Conservation (phyloP, 2,797 vertebrate genomes). For the Tympanoctomys barrerae region DNA sequence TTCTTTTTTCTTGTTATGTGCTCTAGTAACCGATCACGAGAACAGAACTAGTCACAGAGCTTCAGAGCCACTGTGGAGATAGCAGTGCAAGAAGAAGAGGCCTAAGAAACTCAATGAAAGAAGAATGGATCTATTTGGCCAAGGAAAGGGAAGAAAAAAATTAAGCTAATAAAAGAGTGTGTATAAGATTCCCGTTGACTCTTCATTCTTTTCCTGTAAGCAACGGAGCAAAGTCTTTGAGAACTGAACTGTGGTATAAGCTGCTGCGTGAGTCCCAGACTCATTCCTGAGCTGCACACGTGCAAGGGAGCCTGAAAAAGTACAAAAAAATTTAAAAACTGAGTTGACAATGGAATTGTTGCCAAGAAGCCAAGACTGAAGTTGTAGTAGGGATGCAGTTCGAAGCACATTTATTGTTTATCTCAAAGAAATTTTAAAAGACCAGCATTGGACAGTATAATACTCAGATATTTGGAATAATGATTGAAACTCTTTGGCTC, state of each 20-base stretch:
- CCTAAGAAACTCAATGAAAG: background rate
- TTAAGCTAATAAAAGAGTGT: background rate
- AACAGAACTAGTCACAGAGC: fast-evolving
- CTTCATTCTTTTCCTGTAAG: background rate
- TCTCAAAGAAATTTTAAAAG: background rate
- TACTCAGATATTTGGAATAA: background rate
- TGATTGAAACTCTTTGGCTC: background rate
- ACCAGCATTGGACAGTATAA: background rate
- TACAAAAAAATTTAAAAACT: background rate
- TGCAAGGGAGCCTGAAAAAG: background rate
- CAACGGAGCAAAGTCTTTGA: background rate
- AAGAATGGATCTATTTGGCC: background rate
- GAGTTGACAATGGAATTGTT: background rate
- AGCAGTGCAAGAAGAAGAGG: background rate
- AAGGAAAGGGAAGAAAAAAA: background rate
- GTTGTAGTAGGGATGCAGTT: background rate
- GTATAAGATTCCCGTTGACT: background rate
- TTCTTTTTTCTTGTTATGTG: background rate
- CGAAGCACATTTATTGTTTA: background rate
- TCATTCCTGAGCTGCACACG: background rate
- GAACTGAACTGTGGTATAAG: background rate
- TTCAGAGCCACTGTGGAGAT: background rate
- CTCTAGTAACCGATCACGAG: background rate
- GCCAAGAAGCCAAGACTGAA: background rate
- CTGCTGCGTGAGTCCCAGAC: background rate